A percentile compares a stretch with the other conserved stretches of the same genome.
These are phyloP conservation scores for Isaurus tuberculatus DNA, from an alignment of 92 coral and sea anemone genomes.

Conservation along the genomic window DNA sequence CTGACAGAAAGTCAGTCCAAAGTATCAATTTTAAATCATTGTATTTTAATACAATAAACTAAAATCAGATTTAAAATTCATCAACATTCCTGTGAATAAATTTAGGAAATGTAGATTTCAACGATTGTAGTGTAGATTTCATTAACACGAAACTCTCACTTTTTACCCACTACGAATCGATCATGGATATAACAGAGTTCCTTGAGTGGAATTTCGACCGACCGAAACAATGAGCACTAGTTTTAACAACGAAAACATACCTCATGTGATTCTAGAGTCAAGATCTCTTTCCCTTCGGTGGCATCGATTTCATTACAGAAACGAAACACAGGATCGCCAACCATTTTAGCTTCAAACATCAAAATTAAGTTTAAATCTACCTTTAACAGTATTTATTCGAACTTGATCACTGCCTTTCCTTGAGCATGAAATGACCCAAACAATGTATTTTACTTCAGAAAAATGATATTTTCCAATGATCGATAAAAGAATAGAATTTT, in stretches of 20 bases:
- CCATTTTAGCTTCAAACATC: constrained; percentile 38
- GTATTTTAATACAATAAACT: too few relatives aligned
- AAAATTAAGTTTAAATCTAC: not conserved
- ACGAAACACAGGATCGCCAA: constrained; percentile 2
- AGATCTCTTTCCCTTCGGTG: not conserved
- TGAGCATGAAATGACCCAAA: not conserved
- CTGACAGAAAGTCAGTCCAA: too few relatives aligned
- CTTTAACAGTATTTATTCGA: not conserved
- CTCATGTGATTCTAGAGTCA: not conserved
- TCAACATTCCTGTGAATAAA: too few relatives aligned
- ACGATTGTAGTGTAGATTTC: too few relatives aligned
- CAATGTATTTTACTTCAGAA: not conserved
- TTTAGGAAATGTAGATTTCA: too few relatives aligned
- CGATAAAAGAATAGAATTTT: not conserved
- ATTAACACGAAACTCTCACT: too few relatives aligned
- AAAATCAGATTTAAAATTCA: too few relatives aligned
- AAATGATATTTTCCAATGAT: not conserved
- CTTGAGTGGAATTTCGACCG: too few relatives aligned
- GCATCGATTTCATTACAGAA: not conserved
- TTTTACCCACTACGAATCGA: too few relatives aligned
- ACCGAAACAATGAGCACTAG: too few relatives aligned
- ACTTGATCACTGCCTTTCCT: not conserved
- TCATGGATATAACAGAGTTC: too few relatives aligned
- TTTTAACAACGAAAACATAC: constrained; percentile 4
- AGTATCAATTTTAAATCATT: too few relatives aligned